Evolutionary conservation across 2,888 invertebrate species (phyloP).

Genomic region (Camponotus fellah): DNA sequence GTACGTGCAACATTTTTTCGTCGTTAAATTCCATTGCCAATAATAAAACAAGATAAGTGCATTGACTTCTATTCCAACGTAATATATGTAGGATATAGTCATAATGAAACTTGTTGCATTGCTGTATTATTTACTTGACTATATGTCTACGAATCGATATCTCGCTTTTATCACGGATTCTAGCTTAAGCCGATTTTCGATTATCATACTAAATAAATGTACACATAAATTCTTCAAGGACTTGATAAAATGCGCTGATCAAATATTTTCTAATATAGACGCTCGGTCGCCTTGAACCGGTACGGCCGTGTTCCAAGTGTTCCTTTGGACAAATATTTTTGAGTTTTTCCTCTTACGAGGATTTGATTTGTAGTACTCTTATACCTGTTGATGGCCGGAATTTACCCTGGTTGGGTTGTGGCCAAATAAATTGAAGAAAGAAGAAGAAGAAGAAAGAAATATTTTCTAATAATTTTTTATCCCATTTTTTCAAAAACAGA

Average conservation of each 20-base stretch:
- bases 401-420: too few species aligned
- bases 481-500: background rate
- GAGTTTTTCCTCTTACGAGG: too few species aligned
- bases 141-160: background rate
- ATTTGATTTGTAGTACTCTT: too few species aligned
- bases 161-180: slow-evolving; percentile 22
- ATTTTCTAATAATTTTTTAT: slow-evolving; percentile 5
- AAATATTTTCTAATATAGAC: slow-evolving; percentile 4
- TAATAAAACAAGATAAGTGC: background rate
- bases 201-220: slow-evolving; percentile 38
- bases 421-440: too few species aligned
- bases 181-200: slow-evolving; percentile 10
- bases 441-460: too few species aligned
- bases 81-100: background rate
- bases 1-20: background rate
- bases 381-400: too few species aligned
- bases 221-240: slow-evolving; percentile 64
- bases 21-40: background rate
- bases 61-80: background rate
- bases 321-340: too few species aligned
- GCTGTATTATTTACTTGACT: background rate
- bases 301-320: too few species aligned
- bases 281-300: too few species aligned
- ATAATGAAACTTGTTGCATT: slow-evolving; percentile 77
- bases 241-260: background rate